Conservation (phyloP, 2,888 invertebrate genomes). For the Seira ritae region DNA sequence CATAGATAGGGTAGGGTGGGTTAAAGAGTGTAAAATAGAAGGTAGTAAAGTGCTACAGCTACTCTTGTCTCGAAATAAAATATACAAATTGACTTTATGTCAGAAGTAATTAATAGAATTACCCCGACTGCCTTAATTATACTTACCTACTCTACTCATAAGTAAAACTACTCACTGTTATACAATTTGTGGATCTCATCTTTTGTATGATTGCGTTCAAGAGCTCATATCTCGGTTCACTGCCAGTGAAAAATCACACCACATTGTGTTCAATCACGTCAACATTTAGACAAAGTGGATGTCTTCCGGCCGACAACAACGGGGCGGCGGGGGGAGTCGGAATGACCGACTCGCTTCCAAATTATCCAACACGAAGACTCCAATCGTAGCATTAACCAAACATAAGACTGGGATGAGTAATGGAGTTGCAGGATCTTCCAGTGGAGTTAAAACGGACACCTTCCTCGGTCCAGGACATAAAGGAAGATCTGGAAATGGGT, state of each 20-base stretch:
- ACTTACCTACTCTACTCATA: neutral
- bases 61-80: too few relatives aligned
- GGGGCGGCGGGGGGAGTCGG: constrained; percentile 41
- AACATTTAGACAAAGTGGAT: constrained; percentile 33
- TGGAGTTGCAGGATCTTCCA: neutral
- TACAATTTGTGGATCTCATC: neutral
- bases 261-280: neutral
- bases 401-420: constrained; percentile 36
- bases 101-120: neutral
- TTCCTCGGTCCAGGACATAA: constrained; percentile 1
- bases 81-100: too few relatives aligned
- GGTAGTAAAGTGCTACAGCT: too few relatives aligned
- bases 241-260: neutral
- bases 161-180: neutral
- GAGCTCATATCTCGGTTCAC: neutral
- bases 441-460: constrained; percentile 17
- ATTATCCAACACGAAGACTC: constrained; percentile 38
- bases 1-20: too few relatives aligned
- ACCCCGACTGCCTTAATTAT: neutral
- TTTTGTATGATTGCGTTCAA: neutral
- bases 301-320: constrained; percentile 58
- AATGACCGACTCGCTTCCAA: constrained; percentile 39
- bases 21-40: too few relatives aligned
- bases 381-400: neutral
- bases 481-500: neutral